Base-by-base conservation (phyloP, 2,888 invertebrate species). In the Psococerastis gibbosa region DNA sequence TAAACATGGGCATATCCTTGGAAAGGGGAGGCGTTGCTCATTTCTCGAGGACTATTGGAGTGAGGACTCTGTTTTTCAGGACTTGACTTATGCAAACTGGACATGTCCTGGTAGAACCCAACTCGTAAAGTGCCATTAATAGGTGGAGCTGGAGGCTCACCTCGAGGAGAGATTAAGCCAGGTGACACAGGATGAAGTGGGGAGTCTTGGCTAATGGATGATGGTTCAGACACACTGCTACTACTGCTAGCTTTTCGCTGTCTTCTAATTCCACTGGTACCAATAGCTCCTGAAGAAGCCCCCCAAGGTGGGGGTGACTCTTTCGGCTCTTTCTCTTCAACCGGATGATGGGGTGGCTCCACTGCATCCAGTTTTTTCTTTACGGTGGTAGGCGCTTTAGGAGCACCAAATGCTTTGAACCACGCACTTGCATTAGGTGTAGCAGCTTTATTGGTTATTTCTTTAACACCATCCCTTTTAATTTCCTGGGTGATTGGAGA, bases 361-460 rank as follows among this genome's bases (percentile, higher is more conserved):
- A 43, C 41, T 33, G 33, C 15, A 5, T 58, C 57, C 22, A 51
- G 45, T 46, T 57, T 58, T 45, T 55, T 81, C 57, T 78, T 80
- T 38, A 69, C 68, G 1, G 57, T 52, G 2, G 67, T 57, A 47
- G 71, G 65, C 47, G 67, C 70, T 61, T 85, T 85, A 1, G 88
- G 87, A 1, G 81, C 80, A 8, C 88, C 87, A 57, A 89, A 88
- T 0, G 88, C 88, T 61, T 85, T 87, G 49, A 88, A 83, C 88
- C 88, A 89, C 22, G 85, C 88, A 57, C 84, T 87, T 45, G 85
- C 66, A 62, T 88, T 85, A 1, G 88, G 87, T 27, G 82, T 81
- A 15, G 79, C 78, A 9, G 15, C 17, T 33, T 33, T 33, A 33
- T 33, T 33, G 3, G 33, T 33, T 5, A 33, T 33, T 33, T 33